Conservation (phyloP, 2,888 invertebrate species). For the Tetranychus piercei region DNA sequence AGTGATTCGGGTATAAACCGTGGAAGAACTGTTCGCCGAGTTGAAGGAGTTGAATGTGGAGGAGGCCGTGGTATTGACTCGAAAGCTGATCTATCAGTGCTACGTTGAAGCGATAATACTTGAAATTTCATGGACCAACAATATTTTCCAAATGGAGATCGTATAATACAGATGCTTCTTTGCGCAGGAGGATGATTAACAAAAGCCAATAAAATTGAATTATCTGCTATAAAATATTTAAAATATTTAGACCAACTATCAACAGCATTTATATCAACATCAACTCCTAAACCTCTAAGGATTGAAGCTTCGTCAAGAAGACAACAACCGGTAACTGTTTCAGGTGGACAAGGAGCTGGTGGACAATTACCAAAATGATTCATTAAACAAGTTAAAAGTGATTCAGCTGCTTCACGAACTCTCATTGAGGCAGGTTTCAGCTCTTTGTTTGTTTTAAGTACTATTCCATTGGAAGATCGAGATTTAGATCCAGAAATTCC, state of each 20-base stretch:
- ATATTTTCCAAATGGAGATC: constrained; percentile 81
- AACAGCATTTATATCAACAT: constrained; percentile 43
- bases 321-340: constrained; percentile 51
- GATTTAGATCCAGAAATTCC: constrained; percentile 88
- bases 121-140: constrained; percentile 71
- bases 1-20: constrained; percentile 61
- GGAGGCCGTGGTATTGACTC: constrained; percentile 41
- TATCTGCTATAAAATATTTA: constrained; percentile 76
- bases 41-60: constrained; percentile 51
- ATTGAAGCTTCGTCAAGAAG: constrained; percentile 69
- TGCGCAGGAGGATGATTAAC: constrained; percentile 43
- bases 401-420: constrained; percentile 91
- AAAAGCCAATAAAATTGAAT: constrained; percentile 65
- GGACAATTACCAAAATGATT: constrained; percentile 44
- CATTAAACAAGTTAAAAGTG: constrained; percentile 31
- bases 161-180: constrained; percentile 40
- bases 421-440: constrained; percentile 91
- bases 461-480: background rate
- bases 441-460: constrained; percentile 83
- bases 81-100: background rate
- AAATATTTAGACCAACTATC: constrained; percentile 44
- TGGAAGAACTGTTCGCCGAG: constrained; percentile 48
- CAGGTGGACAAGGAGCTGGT: constrained; percentile 61
- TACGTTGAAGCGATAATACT: constrained; percentile 15
- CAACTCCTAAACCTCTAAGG: constrained; percentile 48